phyloP scores from a whole-genome alignment of 2,888 invertebrate genomes.

The Pyrrhia umbra region DNA sequence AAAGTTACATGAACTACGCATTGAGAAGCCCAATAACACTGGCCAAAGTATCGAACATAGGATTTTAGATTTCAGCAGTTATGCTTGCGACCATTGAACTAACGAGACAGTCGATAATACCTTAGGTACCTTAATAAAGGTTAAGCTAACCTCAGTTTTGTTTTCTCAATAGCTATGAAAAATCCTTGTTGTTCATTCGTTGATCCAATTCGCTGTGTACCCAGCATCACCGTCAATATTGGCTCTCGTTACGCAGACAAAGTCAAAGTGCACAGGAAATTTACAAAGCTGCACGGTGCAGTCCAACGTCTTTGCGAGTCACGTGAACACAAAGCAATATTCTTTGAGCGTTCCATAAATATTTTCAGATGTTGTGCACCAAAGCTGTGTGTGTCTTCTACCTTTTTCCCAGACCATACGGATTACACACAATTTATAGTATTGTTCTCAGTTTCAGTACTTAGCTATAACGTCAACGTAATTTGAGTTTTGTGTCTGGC shows the following conservation, averaged over 20 bases:
- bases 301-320: constrained; percentile 8
- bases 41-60: no score
- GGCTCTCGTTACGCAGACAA: constrained; percentile 16
- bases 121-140: no score
- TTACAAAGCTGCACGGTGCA: constrained; percentile 20
- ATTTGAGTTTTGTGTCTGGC: background rate
- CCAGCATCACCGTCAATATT: background rate
- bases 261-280: constrained; percentile 14
- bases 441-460: background rate
- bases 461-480: background rate
- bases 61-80: no score
- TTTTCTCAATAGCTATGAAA: no score
- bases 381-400: no score
- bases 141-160: no score
- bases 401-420: background rate
- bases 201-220: constrained; percentile 6
- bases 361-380: background rate
- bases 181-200: no score
- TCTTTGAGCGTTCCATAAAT: background rate
- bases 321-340: constrained; percentile 2
- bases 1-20: no score
- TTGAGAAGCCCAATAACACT: no score
- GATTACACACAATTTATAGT: background rate
- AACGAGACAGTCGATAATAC: no score
- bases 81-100: no score